Percentiles rank a stretch among this genome's conserved stretches.
Evolutionary conservation across 2,888 invertebrate genomes (phyloP).

Genomic region (Xanthorhoe spadicearia): DNA sequence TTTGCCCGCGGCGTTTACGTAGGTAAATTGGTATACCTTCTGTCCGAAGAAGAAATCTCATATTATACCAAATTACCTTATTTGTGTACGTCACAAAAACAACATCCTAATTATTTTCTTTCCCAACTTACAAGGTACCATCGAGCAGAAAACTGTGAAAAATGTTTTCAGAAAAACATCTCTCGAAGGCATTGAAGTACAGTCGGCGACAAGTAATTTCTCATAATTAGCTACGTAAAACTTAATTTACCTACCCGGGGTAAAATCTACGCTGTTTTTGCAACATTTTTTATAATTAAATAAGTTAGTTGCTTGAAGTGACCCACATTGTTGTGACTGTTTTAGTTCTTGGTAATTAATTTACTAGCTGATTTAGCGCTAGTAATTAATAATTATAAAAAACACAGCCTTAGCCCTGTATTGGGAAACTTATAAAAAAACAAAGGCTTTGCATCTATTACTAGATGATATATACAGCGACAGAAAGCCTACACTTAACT

Average conservation of each 20-base stretch:
- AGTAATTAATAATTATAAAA: no score
- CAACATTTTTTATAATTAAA: constrained; percentile 41
- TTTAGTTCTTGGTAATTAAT: background rate
- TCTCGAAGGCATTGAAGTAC: constrained; percentile 16
- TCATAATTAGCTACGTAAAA: constrained; percentile 75
- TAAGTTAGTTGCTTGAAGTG: constrained; percentile 14
- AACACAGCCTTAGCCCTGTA: no score
- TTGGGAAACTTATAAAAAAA: no score
- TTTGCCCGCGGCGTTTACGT: background rate
- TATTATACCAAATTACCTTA: background rate
- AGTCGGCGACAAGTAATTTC: constrained; percentile 60
- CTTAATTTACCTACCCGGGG: constrained; percentile 61
- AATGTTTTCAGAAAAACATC: constrained; percentile 10
- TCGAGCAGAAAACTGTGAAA: constrained; percentile 7
- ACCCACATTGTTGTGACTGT: constrained; percentile 4
- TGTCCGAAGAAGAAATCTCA: background rate
- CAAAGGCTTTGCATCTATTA: no score
- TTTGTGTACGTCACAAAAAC: background rate
- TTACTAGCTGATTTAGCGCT: no score
- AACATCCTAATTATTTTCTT: constrained; percentile 1
- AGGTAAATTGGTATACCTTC: background rate
- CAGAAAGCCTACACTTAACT: no score
- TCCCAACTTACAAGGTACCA: background rate
- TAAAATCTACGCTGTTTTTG: constrained; percentile 48
- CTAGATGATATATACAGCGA: no score